Conservation (phyloP, 2,113 vertebrate species). For the Chaenogobius annularis region DNA sequence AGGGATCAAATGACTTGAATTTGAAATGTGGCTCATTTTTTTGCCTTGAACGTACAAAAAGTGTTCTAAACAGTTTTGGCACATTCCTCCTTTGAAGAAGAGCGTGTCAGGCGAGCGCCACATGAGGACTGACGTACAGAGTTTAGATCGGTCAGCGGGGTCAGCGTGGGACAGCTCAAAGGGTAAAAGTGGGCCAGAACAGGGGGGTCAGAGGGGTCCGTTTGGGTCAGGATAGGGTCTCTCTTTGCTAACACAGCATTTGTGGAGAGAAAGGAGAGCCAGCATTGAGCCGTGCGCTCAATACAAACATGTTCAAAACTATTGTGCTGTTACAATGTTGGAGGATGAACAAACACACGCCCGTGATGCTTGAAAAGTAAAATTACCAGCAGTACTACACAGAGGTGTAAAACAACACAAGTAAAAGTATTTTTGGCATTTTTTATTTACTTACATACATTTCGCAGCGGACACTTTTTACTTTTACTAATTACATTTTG, state of each 20-base stretch:
- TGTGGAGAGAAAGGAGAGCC: not conserved
- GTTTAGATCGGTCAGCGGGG: not conserved
- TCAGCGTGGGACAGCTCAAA: not conserved
- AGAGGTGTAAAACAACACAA: no score
- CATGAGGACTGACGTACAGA: not conserved
- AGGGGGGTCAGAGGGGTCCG: not conserved
- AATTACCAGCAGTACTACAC: no score
- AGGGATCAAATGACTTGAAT: no score
- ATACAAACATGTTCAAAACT: not conserved
- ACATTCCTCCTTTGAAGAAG: not conserved
- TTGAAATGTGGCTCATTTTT: no score
- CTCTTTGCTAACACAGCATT: constrained; percentile 1
- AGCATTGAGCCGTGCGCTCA: no score
- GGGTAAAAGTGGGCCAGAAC: no score
- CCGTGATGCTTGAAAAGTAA: not conserved
- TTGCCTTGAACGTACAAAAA: no score
- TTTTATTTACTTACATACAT: no score
- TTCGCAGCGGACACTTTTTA: no score
- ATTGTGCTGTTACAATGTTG: not conserved
- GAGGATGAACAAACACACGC: not conserved
- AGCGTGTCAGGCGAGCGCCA: not conserved
- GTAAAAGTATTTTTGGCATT: no score
- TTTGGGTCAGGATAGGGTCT: not conserved
- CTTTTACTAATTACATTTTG: no score
- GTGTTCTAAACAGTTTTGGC: not conserved